Evolutionary conservation across 2,113 vertebrate genomes (phyloP).

Genomic region (Echinops telfairi): DNA sequence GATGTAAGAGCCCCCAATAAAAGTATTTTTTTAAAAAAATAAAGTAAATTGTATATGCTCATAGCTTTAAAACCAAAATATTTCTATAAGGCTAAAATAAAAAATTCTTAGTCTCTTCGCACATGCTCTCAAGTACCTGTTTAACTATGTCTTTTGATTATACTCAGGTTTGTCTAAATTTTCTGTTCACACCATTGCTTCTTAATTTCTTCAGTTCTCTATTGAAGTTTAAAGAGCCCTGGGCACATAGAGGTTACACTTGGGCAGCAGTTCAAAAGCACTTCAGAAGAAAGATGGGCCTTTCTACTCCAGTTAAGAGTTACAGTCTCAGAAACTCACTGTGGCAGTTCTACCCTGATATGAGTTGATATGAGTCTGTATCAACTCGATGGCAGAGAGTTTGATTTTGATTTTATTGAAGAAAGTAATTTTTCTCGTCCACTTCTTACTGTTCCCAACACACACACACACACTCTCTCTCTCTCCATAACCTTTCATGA

Average conservation of each 20-base stretch:
- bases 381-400: no score
- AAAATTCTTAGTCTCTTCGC: background rate
- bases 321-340: no score
- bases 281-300: no score
- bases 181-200: background rate
- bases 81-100: background rate
- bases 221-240: no score
- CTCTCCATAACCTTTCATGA: background rate
- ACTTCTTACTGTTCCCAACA: background rate
- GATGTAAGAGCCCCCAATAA: no score
- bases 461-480: background rate
- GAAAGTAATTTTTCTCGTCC: background rate
- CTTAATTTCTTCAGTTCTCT: background rate
- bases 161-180: background rate
- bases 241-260: no score
- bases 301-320: no score
- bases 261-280: no score
- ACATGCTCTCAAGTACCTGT: background rate
- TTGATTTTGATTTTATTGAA: background rate
- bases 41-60: background rate
- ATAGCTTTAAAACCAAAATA: constrained; percentile 27
- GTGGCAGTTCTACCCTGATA: no score
- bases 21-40: background rate
- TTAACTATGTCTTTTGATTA: constrained; percentile 18
- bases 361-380: no score